Evolutionary conservation across 2,113 vertebrate species (phyloP).

Genomic region (Candoia aspera): DNA sequence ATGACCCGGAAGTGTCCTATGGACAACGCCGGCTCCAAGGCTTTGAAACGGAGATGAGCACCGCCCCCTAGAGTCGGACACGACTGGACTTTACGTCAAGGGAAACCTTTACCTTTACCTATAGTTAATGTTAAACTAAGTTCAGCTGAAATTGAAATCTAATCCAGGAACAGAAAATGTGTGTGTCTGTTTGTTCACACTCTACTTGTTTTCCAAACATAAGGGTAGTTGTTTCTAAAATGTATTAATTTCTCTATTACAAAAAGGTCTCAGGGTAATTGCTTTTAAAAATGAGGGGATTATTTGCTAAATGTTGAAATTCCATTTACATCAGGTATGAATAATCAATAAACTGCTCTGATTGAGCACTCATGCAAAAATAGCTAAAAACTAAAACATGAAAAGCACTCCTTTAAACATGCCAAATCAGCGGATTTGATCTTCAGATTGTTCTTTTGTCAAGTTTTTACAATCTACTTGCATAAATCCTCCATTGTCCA

Average conservation of each 20-base stretch:
- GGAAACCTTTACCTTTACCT: no score
- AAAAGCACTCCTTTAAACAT: neutral
- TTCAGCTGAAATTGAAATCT: constrained; percentile 1
- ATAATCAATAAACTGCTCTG: neutral
- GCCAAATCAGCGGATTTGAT: neutral
- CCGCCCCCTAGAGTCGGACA: no score
- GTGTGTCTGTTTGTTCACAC: neutral
- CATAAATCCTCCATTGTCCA: no score
- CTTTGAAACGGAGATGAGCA: no score
- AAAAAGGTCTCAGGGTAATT: neutral
- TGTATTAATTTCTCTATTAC: neutral
- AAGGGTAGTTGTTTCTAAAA: neutral
- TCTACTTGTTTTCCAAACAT: neutral
- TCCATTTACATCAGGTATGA: neutral
- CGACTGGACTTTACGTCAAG: no score
- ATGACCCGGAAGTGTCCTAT: no score
- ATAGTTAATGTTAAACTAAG: neutral
- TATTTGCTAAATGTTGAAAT: neutral
- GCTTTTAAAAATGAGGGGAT: neutral
- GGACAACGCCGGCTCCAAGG: no score
- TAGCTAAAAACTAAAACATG: neutral
- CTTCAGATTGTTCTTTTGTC: neutral
- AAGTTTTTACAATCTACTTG: neutral
- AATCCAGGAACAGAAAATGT: neutral
- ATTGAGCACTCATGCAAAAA: neutral